These are phyloP conservation scores for Drosophila formosana DNA, from an alignment of 2,888 invertebrate species.

Conservation along the genomic window DNA sequence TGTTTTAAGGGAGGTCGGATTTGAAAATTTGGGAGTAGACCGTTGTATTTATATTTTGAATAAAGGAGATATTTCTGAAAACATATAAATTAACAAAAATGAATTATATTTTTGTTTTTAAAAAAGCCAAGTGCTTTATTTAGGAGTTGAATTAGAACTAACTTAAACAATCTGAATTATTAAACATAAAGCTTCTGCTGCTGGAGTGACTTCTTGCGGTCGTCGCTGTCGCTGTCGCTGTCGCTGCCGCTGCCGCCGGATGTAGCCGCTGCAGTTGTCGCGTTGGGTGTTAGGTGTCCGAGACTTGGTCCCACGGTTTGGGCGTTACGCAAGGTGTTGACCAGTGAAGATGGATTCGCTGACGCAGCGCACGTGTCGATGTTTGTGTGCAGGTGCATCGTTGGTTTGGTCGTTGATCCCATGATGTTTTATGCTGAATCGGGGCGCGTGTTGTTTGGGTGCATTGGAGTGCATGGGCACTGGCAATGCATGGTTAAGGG, in stretches of 20 bases:
- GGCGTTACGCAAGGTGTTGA: neutral
- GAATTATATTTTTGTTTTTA: no score
- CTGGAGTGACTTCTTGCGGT: neutral
- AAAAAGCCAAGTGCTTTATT: no score
- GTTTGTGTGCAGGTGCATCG: neutral
- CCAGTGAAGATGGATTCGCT: neutral
- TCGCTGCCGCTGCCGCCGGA: neutral
- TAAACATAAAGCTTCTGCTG: neutral
- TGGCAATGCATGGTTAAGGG: no score
- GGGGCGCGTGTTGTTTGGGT: no score
- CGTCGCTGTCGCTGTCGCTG: no score
- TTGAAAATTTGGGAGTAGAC: no score
- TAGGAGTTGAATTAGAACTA: neutral
- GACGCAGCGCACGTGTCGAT: neutral
- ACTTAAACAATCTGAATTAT: constrained; percentile 2
- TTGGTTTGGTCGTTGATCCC: neutral
- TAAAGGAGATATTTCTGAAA: no score
- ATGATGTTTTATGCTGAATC: neutral
- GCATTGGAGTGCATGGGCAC: no score
- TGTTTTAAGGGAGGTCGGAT: no score
- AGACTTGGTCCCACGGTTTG: neutral
- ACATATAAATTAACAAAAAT: no score
- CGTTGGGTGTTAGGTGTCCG: constrained; percentile 1
- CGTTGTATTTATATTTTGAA: no score
- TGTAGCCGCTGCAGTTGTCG: neutral